Percentiles rank a stretch among this genome's conserved stretches.
phyloP scores from a whole-genome alignment of 2,113 vertebrate genomes.

The Echinops telfairi region DNA sequence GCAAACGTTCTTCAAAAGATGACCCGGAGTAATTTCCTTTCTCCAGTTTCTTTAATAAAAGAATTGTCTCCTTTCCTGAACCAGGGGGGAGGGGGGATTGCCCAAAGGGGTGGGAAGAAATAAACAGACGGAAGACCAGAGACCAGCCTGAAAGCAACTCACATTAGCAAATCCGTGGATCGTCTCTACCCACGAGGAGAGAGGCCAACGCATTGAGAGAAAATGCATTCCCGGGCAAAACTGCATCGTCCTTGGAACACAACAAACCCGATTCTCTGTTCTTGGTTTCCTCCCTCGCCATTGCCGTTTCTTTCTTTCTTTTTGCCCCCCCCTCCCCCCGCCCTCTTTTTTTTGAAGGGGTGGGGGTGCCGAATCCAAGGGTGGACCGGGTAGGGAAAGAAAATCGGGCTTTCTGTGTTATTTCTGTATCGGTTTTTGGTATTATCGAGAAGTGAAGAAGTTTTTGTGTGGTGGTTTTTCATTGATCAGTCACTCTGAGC shows the following conservation, averaged over 20 bases:
- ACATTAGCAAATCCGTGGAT: conserved; percentile 72
- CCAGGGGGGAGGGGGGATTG: background rate
- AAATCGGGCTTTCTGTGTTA: conserved; percentile 87
- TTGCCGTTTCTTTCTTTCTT: background rate
- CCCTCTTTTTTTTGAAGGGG: background rate
- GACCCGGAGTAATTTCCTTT: conserved; percentile 76
- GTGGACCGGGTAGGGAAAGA: conserved; percentile 78
- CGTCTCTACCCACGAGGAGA: conserved; percentile 74
- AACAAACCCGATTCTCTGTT: conserved; percentile 78
- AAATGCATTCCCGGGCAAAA: conserved; percentile 81
- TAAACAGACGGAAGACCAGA: conserved; percentile 75
- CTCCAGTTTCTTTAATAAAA: conserved; percentile 62
- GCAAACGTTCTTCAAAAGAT: conserved; percentile 66
- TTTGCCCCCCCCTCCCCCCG: conserved; percentile 37
- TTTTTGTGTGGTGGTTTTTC: conserved; percentile 97
- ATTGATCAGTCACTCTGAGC: conserved; percentile 99
- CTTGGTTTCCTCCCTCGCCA: conserved; percentile 69
- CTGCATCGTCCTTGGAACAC: conserved; percentile 74
- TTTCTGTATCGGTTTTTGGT: conserved; percentile 91
- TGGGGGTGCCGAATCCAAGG: conserved; percentile 54
- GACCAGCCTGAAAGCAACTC: conserved; percentile 64
- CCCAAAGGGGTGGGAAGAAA: conserved; percentile 62
- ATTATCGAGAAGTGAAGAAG: conserved; percentile 95
- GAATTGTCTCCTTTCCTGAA: background rate
- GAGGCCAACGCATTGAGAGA: conserved; percentile 71